Evolutionary conservation across 2,113 vertebrate genomes (phyloP).

Genomic region (Notothenia rossii): DNA sequence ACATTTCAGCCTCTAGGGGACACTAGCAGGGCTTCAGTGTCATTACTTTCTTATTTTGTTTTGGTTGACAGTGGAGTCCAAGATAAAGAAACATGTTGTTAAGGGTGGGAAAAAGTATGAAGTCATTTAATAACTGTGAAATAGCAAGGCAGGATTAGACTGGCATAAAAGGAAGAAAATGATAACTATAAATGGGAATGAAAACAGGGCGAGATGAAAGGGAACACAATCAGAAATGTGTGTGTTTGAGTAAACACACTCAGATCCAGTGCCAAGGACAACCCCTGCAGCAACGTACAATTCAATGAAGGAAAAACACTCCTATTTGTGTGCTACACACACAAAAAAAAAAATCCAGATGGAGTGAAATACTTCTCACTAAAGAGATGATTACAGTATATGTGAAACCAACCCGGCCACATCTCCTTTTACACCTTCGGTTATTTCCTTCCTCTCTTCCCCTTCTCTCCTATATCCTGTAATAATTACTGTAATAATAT

Average conservation of each 20-base stretch:
- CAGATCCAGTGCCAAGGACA: conserved; percentile 52
- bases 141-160: not conserved
- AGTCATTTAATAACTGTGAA: not conserved
- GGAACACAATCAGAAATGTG: conserved; percentile 19
- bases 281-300: conserved; percentile 54
- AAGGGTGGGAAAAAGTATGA: not conserved
- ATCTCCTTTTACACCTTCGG: conserved; percentile 51
- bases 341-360: conserved; percentile 28
- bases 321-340: conserved; percentile 34
- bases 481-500: conserved; percentile 31
- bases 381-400: conserved; percentile 65
- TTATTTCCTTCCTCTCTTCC: conserved; percentile 38
- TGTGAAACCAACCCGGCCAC: conserved; percentile 51
- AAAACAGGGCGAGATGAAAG: conserved; percentile 41
- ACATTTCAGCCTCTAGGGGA: not conserved
- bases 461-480: conserved; percentile 19
- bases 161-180: conserved; percentile 1
- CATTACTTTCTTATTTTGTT: not conserved
- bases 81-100: not conserved
- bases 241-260: conserved; percentile 45
- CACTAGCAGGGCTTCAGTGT: not conserved
- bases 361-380: conserved; percentile 58
- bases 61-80: not conserved
- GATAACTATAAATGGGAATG: conserved; percentile 25
- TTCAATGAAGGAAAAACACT: conserved; percentile 48